Evolutionary conservation across 2,797 vertebrate species (phyloP), one percentile per base, ranked within the genome.

Genomic region (Pipistrellus nathusii): DNA sequence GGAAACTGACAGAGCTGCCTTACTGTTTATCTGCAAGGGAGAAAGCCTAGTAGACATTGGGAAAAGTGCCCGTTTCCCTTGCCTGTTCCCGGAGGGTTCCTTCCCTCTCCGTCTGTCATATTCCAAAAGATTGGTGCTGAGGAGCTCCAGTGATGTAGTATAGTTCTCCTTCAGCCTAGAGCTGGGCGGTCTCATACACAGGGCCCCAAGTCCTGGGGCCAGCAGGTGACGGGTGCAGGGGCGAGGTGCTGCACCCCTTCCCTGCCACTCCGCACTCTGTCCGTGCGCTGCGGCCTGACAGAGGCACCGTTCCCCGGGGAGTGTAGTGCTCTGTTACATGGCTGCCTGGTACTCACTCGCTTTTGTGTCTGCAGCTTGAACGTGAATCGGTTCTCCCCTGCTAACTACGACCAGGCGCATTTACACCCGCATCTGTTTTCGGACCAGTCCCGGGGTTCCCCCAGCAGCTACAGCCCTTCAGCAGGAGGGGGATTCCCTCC

Each of bases 361-460:
- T 92, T 96, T 95, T 97, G 77, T 97, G 82, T 97, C 73, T 77
- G 69, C 98, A 99, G 99, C 94, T 98, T 99, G 98, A 99, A 98
- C 93, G 98, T 99, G 92, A 98, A 96, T 97, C 99, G 99, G 96
- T 99, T 99, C 97, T 98, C 99, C 94, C 98, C 98, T 15, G 92
- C 98, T 80, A 99, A 99, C 78, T 99, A 99, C 25, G 99, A 99
- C 94, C 99, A 99, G 98, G 97, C 98, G 96, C 99, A 99, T 97
- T 99, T 99, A 97, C 99, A 98, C 96, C 98, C 99, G 94, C 99
- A 99, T 97, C 98, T 99, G 95, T 99, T 99, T 97, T 98, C 98
- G 6, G 99, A 98, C 98, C 98, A 91, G 98, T 98, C 97, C 57
- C 98, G 97, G 38, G 98, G 93, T 72, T 84, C 97, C 97, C 97